Percentiles rank a stretch among this genome's conserved stretches.
Evolutionary conservation across 2,888 invertebrate species (phyloP).

Genomic region (Stramonita haemastoma): DNA sequence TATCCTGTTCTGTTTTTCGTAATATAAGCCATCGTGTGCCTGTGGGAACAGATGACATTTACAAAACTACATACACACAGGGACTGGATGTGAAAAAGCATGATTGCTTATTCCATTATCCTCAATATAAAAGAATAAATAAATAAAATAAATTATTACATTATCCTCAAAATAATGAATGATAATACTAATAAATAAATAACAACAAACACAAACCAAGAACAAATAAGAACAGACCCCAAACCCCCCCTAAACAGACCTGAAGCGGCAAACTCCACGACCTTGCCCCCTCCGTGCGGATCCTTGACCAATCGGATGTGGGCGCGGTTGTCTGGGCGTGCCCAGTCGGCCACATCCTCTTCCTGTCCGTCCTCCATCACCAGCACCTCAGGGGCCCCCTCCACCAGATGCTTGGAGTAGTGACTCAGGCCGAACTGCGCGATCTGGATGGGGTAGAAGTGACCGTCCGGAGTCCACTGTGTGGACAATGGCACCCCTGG

Average conservation of each 20-base stretch:
- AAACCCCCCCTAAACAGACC: constrained; percentile 51
- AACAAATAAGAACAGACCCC: neutral
- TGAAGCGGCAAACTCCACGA: constrained; percentile 85
- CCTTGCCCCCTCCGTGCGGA: constrained; percentile 73
- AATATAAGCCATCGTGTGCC: too few relatives aligned
- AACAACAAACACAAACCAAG: neutral
- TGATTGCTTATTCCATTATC: too few relatives aligned
- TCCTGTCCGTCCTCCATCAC: constrained; percentile 87
- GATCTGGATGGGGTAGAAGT: constrained; percentile 98
- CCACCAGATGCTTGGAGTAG: constrained; percentile 95
- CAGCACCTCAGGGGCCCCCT: constrained; percentile 87
- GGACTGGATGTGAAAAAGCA: too few relatives aligned
- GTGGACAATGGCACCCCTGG: constrained; percentile 78
- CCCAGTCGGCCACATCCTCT: constrained; percentile 80
- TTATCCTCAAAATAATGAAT: too few relatives aligned
- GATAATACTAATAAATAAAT: neutral
- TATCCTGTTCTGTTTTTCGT: too few relatives aligned
- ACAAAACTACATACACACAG: too few relatives aligned
- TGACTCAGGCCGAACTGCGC: constrained; percentile 98
- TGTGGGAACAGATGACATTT: too few relatives aligned
- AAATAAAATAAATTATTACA: too few relatives aligned
- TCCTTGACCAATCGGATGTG: constrained; percentile 42
- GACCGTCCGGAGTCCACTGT: constrained; percentile 94
- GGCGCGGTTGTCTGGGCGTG: constrained; percentile 81
- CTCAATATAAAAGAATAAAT: too few relatives aligned